phyloP scores from a whole-genome alignment of 1,140 invertebrate species.

The Bombus waltoni region DNA sequence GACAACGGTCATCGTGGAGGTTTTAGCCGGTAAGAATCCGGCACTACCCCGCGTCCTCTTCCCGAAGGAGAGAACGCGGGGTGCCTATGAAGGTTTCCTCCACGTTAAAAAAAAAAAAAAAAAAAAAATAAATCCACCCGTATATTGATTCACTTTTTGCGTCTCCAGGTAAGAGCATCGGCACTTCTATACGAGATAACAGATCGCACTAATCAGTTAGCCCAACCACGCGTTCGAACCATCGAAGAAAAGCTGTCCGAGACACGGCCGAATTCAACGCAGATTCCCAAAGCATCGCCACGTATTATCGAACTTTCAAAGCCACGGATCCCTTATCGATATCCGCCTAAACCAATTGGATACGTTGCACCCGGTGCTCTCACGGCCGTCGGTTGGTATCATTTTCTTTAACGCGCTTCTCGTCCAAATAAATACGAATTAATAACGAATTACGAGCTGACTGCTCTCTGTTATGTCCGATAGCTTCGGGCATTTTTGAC shows the following conservation, averaged over 20 bases:
- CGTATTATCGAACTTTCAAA: slow-evolving; percentile 50
- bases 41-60: too few relatives aligned
- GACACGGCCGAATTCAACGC: background rate
- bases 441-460: too few relatives aligned
- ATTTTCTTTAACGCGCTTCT: background rate
- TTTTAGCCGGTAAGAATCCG: too few relatives aligned
- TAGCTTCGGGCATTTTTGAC: too few relatives aligned
- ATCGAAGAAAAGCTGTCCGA: background rate
- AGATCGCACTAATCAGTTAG: slow-evolving; percentile 51
- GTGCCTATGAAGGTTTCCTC: too few relatives aligned
- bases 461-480: too few relatives aligned
- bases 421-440: too few relatives aligned
- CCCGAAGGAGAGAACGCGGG: too few relatives aligned
- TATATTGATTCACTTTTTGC: background rate
- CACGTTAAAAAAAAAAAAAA: too few relatives aligned
- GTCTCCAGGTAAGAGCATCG: slow-evolving; percentile 46
- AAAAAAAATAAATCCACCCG: too few relatives aligned
- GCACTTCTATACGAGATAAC: slow-evolving; percentile 60
- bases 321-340: slow-evolving; percentile 31
- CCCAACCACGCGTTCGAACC: slow-evolving; percentile 37
- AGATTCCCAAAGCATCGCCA: slow-evolving; percentile 14
- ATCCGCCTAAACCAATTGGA: slow-evolving; percentile 9
- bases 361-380: slow-evolving; percentile 43
- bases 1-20: too few relatives aligned
- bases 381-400: slow-evolving; percentile 47